Conservation (phyloP, 2,888 invertebrate species). For the Mimachlamys varia region DNA sequence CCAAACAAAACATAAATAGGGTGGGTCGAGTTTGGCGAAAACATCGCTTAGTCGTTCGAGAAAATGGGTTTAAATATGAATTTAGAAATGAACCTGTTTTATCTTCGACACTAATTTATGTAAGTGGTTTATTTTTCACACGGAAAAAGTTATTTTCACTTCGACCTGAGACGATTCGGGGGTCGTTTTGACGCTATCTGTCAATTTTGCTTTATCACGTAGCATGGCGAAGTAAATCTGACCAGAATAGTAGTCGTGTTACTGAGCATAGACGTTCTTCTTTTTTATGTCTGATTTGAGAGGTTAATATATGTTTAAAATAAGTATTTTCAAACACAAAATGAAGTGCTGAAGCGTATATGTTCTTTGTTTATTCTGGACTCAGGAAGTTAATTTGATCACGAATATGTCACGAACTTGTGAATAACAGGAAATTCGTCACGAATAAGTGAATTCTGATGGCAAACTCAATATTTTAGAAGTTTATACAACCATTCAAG, state of each 20-base stretch:
- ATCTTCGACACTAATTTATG: not conserved
- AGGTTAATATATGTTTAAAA: not conserved
- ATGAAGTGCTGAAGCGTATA: not conserved
- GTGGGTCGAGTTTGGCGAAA: constrained; percentile 41
- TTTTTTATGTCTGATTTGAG: not conserved
- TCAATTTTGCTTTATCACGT: constrained; percentile 33
- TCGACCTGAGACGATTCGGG: not conserved
- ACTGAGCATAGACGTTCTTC: not conserved
- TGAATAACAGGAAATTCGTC: constrained; percentile 17
- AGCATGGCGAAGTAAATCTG: not conserved
- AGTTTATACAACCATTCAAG: not conserved
- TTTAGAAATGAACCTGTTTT: not conserved
- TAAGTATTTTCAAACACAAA: not conserved
- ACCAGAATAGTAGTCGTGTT: not conserved
- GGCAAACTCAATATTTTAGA: not conserved
- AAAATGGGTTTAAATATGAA: not conserved
- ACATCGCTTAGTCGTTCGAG: not conserved
- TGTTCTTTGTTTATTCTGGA: constrained; percentile 10
- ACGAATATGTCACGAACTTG: not conserved
- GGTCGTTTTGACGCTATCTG: constrained; percentile 32
- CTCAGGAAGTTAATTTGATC: constrained; percentile 31
- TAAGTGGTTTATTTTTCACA: not conserved
- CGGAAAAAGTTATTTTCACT: not conserved
- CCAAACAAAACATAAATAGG: constrained; percentile 51
- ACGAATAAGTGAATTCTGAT: not conserved